phyloP scores from a whole-genome alignment of 2,888 invertebrate species.

The Microlaimidae sp. region DNA sequence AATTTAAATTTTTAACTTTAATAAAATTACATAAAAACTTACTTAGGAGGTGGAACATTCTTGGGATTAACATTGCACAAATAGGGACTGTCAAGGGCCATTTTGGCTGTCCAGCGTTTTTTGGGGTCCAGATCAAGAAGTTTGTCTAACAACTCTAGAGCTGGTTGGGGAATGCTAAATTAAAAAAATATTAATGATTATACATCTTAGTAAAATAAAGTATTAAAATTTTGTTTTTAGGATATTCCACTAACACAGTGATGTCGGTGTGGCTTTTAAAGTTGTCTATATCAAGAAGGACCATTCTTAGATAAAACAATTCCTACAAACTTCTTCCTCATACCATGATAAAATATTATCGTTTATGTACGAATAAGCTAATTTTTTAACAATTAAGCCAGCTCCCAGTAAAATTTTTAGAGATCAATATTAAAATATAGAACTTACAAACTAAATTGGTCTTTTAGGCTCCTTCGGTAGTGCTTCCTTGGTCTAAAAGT shows the following conservation, averaged over 20 bases:
- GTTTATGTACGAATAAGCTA: too few relatives aligned
- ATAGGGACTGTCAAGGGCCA: conserved; percentile 80
- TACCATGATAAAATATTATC: background rate
- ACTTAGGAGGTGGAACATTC: conserved; percentile 46
- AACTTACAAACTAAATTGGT: conserved; percentile 63
- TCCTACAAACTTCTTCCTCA: conserved; percentile 6
- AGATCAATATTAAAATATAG: background rate
- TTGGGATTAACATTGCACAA: conserved; percentile 72
- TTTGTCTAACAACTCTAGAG: conserved; percentile 73
- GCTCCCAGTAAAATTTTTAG: too few relatives aligned
- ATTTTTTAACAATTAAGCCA: too few relatives aligned
- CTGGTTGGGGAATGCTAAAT: conserved; percentile 54
- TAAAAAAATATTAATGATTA: too few relatives aligned
- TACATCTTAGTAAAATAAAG: too few relatives aligned
- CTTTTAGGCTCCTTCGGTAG: conserved; percentile 68
- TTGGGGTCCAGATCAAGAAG: conserved; percentile 93
- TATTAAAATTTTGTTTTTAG: too few relatives aligned
- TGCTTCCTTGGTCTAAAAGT: conserved; percentile 75
- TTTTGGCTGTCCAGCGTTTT: conserved; percentile 75
- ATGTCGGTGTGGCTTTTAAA: too few relatives aligned
- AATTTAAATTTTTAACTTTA: too few relatives aligned
- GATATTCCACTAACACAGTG: too few relatives aligned
- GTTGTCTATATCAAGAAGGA: too few relatives aligned
- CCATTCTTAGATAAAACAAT: too few relatives aligned
- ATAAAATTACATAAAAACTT: too few relatives aligned